Evolutionary conservation across 2,113 vertebrate genomes (phyloP), one percentile per base, ranked within the genome.

Genomic region (Cynoglossus semilaevis): DNA sequence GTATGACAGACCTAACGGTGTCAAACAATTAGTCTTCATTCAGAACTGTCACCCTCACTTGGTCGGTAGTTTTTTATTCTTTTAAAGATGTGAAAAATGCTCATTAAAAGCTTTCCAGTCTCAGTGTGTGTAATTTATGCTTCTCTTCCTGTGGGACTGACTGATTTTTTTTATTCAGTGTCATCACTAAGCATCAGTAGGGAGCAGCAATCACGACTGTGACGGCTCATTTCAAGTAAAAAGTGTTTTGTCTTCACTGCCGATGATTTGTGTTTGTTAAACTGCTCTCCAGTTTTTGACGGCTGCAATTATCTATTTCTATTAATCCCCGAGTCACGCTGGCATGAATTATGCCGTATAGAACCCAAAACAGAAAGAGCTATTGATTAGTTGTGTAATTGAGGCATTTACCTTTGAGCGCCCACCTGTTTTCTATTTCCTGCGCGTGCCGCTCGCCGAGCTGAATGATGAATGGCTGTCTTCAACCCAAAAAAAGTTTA

Each of bases 381-480:
- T 72, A 75, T 76, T 63, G 62, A 82, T 69, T 51, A 40, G 40
- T 58, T 1, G 0, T 72, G 56, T 64, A 70, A 79, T 69, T 74
- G 43, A 60, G 74, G 58, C 37, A 43, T 47, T 66, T 56, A 16
- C 18, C 62, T 74, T 74, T 64, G 41, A 67, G 66, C 53, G 57
- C 35, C 22, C 49, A n/a, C 7, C 38, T 63, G 36, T 19, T 63
- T 77, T 57, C 58, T 29, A 76, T 74, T 72, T 64, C 16, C 45
- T 61, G 49, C 50, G 58, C 52, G 59, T 58, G 45, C 48, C 17
- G 14, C 12, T 53, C 13, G 43, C 34, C 6, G 9, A 46, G 19
- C 46, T 43, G 9, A 45, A 22, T 49, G 60, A 61, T 34, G 52
- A 58, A 62, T 47, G 47, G 41, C 41, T 15, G 7, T 17, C 22